phyloP scores from a whole-genome alignment of 1,140 invertebrate species.

The Agraylea sexmaculata region DNA sequence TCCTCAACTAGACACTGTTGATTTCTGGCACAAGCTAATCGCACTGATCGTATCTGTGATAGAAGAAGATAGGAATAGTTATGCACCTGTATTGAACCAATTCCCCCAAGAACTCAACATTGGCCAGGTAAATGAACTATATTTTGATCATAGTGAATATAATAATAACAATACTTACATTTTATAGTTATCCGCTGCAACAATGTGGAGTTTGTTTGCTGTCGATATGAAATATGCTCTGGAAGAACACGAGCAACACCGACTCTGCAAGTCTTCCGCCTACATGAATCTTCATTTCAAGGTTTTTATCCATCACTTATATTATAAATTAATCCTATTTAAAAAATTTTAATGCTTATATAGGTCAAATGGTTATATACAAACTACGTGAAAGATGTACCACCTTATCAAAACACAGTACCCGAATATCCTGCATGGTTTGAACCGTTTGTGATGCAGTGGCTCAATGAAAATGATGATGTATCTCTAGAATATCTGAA shows the following conservation, averaged over 20 bases:
- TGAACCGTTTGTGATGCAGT: conserved; percentile 99
- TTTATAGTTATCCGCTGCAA: conserved; percentile 82
- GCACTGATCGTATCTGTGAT: conserved; percentile 96
- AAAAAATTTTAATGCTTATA: conserved; percentile 2
- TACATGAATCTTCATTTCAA: conserved; percentile 99
- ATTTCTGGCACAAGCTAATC: conserved; percentile 98
- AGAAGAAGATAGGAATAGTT: conserved; percentile 97
- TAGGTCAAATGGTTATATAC: conserved; percentile 95
- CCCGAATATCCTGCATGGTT: conserved; percentile 98
- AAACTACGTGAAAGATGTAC: conserved; percentile 97
- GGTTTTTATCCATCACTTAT: conserved; percentile 25
- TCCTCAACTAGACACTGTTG: conserved; percentile 79
- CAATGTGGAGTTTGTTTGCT: conserved; percentile 95
- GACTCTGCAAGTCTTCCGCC: conserved; percentile 92
- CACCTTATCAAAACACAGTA: conserved; percentile 88
- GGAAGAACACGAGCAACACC: conserved; percentile 93
- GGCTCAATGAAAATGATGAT: conserved; percentile 99
- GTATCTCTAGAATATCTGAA: conserved; percentile 97
- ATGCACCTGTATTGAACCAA: conserved; percentile 97
- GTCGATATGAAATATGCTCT: conserved; percentile 97
- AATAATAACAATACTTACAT: conserved; percentile 8
- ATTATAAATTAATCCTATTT: neutral
- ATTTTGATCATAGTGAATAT: conserved; percentile 1
- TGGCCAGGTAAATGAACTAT: conserved; percentile 52
- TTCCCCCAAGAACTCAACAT: conserved; percentile 88